Base-by-base conservation (phyloP, 2,797 vertebrate genomes). In the Tangara arthus region DNA sequence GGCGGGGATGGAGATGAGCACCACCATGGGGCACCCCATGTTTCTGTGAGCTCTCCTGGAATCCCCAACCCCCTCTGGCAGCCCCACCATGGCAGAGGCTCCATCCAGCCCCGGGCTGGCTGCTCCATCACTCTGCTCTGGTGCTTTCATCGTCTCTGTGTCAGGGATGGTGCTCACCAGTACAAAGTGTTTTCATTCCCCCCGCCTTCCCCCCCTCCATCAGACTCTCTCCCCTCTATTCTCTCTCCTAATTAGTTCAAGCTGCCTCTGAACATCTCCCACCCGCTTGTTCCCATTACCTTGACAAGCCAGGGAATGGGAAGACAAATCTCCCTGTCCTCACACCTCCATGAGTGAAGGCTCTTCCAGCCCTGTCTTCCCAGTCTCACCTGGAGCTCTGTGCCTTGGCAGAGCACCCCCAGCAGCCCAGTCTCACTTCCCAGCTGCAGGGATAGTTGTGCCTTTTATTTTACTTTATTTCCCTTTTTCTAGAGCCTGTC, bases 221-320 rank as follows among this genome's bases (percentile, higher is more conserved):
- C 82, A 82, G 46, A 37, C 30, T 75, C 46, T 56, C 57, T 90
- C 89, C 90, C 57, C 59, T 79, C 60, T 27, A 7, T 1, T 0
- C 10, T 85, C 70, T 76, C 68, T 80, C 72, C 90, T 90, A 61
- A 94, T 90, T 86, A 92, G 76, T 64, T 71, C 4, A 8, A 75
- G 86, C 90, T 88, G 81, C 77, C 61, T 88, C 90, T 0, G 2
- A 96, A 68, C 65, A 49, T 82, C 89, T 96, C 77, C 83, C 73
- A 71, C 65, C 42, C 2, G 3, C 85, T 88, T 88, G 90, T 88
- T 91, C 92, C 82, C 90, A 75, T 95, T 81, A 86, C 57, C 69
- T 82, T 75, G 93, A 90, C 69, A 65, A 83, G 69, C 21, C 66
- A 34, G 82, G 46, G 37, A 90, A 73, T 0, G 14, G 57, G 80